Base-by-base conservation (phyloP, 1,140 invertebrate genomes). In the Cataglyphis hispanica region DNA sequence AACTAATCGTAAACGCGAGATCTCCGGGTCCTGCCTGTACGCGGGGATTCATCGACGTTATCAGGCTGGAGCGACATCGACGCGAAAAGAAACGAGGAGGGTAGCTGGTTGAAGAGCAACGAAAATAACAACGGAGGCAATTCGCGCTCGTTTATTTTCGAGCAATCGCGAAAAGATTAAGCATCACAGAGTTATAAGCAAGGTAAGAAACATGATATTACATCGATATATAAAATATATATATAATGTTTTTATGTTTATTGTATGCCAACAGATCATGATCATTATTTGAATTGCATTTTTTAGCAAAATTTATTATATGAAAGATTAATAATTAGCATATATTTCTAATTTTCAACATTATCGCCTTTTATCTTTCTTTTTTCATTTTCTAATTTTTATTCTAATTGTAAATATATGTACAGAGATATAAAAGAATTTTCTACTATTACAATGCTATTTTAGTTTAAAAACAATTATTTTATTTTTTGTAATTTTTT, bases 131-230 rank as follows among this genome's bases (percentile, higher is more conserved):
- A 25, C n/a, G 1, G 34, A 19, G n/a, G 16, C 43, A 10, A 7
- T 11, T 60, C 37, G 25, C 13, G 34, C 1, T 53, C 61, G 8
- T 25, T 31, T 27, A 31, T 34, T 56, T n/a, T 16, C 37, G 10
- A 16, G 31, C 37, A 19, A 19, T 69, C 31, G 64, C 11, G 16
- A 69, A 43, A 58, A 69, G 16, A 46, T 19, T 50, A 50, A 50
- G 3, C 77, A n/a, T n/a, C n/a, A 34, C 34, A 34, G 34, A 80
- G 10, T 50, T 46, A 34, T 13, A 16, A 37, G 0, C 5, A 43
- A 69, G 63, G 77, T 69, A 22, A 80, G 34, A 2, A 27, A 43
- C 10, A 10, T 46, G 46, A 69, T 69, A 64, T 80, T 40, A 40
- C 60, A n/a, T 66, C 37, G 13, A 53, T 10, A 27, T 31, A 37